phyloP scores from a whole-genome alignment of 2,113 vertebrate genomes.

The Grantiella picta region DNA sequence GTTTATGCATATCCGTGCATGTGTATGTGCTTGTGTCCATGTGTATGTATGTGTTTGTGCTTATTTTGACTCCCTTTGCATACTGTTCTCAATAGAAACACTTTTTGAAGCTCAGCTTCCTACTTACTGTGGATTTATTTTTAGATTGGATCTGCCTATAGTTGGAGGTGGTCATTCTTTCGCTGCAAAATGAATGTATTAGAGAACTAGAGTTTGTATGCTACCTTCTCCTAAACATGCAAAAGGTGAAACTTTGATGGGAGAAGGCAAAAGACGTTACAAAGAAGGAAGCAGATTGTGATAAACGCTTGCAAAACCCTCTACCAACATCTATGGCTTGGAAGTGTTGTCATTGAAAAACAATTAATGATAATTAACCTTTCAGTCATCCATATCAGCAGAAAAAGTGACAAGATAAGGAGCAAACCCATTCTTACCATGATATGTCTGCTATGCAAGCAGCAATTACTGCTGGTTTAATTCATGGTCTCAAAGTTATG shows the following conservation, averaged over 20 bases:
- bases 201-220: neutral
- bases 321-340: neutral
- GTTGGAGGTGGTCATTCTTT: neutral
- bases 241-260: neutral
- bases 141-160: neutral
- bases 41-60: neutral
- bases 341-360: neutral
- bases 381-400: neutral
- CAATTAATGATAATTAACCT: neutral
- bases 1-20: neutral
- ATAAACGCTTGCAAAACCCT: neutral
- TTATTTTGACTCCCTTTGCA: conserved; percentile 29
- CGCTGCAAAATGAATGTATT: neutral
- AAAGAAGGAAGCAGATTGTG: neutral
- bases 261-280: neutral
- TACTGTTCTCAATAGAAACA: conserved; percentile 59
- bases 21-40: neutral
- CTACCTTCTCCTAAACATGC: neutral
- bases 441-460: neutral
- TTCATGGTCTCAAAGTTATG: neutral
- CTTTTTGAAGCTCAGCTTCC: conserved; percentile 1
- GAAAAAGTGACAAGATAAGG: neutral
- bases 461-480: neutral
- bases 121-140: neutral
- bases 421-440: neutral